A percentile compares a stretch with the other conserved stretches of the same genome.
These are phyloP conservation scores for Coboldia fuscipes DNA, from an alignment of 1,140 invertebrate species.

Conservation along the genomic window DNA sequence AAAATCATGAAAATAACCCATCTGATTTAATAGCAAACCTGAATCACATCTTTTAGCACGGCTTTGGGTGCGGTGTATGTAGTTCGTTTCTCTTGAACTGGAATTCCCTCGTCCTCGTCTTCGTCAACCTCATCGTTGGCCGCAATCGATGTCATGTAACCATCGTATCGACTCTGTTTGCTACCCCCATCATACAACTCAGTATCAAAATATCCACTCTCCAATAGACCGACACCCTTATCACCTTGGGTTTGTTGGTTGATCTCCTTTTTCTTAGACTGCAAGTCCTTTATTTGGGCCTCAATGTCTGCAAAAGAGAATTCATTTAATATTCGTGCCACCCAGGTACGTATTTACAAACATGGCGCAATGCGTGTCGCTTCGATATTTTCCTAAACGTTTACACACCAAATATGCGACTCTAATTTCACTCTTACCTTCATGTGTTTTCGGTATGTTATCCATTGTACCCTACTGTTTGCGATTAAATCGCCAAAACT, in stretches of 20 bases:
- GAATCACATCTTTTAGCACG: constrained; percentile 71
- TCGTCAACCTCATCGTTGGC: constrained; percentile 82
- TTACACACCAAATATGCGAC: constrained; percentile 3
- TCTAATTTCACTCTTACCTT: constrained; percentile 32
- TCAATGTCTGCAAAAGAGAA: constrained; percentile 60
- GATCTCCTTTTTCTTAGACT: constrained; percentile 65
- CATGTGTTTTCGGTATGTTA: constrained; percentile 52
- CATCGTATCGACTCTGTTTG: constrained; percentile 66
- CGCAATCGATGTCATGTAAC: constrained; percentile 89
- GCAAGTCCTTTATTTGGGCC: constrained; percentile 76
- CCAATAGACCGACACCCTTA: constrained; percentile 65
- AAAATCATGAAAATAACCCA: not conserved
- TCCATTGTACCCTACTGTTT: too few relatives aligned
- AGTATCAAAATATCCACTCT: constrained; percentile 75
- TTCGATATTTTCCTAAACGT: constrained; percentile 1
- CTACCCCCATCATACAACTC: constrained; percentile 67
- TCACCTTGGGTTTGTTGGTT: constrained; percentile 33
- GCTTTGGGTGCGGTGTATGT: constrained; percentile 72
- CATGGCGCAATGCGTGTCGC: constrained; percentile 6
- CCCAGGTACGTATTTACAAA: not conserved
- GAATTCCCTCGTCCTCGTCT: constrained; percentile 53
- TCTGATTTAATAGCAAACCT: constrained; percentile 26
- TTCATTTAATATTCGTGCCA: not conserved
- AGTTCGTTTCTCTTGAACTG: constrained; percentile 41
- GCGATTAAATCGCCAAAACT: too few relatives aligned